These are phyloP conservation scores for Oncorhynchus tshawytscha DNA, from an alignment of 2,113 vertebrate species.

Conservation along the genomic window DNA sequence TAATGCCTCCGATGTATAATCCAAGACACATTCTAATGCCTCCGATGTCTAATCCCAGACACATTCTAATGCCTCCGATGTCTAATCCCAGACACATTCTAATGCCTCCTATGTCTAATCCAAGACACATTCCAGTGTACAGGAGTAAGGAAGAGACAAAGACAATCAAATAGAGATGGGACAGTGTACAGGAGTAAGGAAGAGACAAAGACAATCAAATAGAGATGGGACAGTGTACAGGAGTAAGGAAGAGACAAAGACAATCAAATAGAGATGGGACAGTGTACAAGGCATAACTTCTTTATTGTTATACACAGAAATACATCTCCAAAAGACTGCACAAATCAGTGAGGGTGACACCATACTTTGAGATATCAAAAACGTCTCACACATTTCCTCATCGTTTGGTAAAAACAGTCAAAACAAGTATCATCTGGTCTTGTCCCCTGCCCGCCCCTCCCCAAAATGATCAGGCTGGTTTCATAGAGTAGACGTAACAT, in stretches of 20 bases:
- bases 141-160: background rate
- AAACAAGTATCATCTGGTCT: constrained; percentile 80
- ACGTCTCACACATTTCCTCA: constrained; percentile 76
- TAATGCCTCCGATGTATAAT: no score
- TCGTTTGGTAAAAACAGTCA: constrained; percentile 81
- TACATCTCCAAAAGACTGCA: constrained; percentile 92
- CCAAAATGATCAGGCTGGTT: constrained; percentile 36
- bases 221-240: background rate
- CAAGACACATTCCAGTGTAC: background rate
- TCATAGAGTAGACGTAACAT: no score
- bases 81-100: no score
- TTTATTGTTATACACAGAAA: constrained; percentile 91
- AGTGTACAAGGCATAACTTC: constrained; percentile 81
- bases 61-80: no score
- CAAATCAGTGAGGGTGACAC: constrained; percentile 86
- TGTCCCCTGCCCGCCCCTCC: constrained; percentile 49
- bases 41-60: no score
- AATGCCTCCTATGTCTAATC: no score
- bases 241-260: background rate
- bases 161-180: background rate
- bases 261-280: background rate
- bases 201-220: background rate
- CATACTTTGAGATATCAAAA: constrained; percentile 69
- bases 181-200: background rate
- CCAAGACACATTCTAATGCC: no score